Percentiles rank a stretch among this genome's conserved stretches.
Conservation (phyloP, 2,888 invertebrate genomes). For the Sepiola atlantica region DNA sequence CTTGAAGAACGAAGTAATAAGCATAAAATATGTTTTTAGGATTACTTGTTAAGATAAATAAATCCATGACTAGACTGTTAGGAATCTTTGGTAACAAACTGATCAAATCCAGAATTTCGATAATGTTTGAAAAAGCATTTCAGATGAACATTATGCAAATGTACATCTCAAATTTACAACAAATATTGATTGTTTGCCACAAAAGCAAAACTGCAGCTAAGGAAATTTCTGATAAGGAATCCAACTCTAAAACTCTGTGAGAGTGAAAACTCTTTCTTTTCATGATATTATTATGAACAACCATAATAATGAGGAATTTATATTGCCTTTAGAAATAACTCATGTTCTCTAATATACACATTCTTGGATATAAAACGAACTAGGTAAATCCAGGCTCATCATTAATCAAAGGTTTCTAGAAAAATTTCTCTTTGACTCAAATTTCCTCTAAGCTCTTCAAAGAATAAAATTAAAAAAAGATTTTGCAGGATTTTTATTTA, state of each 20-base stretch:
- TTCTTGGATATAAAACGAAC: neutral
- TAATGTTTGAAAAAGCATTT: neutral
- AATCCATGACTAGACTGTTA: neutral
- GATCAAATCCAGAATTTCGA: neutral
- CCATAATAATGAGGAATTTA: neutral
- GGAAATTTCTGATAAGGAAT: neutral
- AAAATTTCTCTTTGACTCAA: neutral
- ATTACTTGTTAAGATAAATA: neutral
- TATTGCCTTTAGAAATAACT: neutral
- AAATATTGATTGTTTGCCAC: neutral
- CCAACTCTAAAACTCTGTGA: neutral
- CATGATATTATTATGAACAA: neutral
- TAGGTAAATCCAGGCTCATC: neutral
- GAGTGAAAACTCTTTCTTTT: too few species aligned
- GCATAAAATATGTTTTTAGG: too few species aligned
- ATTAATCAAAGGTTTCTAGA: conserved; percentile 32
- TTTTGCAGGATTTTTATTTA: conserved; percentile 32
- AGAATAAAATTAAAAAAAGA: neutral
- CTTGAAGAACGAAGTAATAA: too few species aligned
- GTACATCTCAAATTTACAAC: neutral
- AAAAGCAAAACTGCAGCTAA: neutral
- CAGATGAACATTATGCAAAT: neutral
- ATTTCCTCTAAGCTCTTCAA: neutral
- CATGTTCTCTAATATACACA: neutral
- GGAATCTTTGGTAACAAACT: neutral